Conservation (phyloP, 2,888 invertebrate species). For the Brenthis daphne region DNA sequence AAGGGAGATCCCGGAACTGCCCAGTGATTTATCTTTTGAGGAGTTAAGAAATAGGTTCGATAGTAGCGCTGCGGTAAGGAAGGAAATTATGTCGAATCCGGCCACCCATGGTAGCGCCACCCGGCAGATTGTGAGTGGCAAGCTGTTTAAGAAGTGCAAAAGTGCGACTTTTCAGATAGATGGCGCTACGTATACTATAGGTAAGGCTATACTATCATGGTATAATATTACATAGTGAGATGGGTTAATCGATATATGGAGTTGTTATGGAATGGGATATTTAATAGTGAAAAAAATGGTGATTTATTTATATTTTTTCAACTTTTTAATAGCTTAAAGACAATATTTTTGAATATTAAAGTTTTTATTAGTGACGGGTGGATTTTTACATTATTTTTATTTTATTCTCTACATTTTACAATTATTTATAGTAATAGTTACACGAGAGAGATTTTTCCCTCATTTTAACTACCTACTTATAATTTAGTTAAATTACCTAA, state of each 20-base stretch:
- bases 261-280: not conserved
- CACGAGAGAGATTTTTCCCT: too few relatives aligned
- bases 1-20: conserved; percentile 60
- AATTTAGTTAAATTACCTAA: too few relatives aligned
- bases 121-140: conserved; percentile 78
- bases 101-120: conserved; percentile 77
- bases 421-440: too few relatives aligned
- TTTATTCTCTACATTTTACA: too few relatives aligned
- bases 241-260: not conserved
- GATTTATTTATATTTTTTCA: too few relatives aligned
- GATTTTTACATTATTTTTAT: too few relatives aligned
- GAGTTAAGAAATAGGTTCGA: conserved; percentile 74
- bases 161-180: conserved; percentile 94
- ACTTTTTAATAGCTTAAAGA: too few relatives aligned
- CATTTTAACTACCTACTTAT: too few relatives aligned
- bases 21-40: conserved; percentile 68
- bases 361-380: too few relatives aligned
- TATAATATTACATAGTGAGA: not conserved
- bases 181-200: conserved; percentile 93
- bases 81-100: conserved; percentile 72
- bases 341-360: too few relatives aligned
- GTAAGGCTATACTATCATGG: conserved; percentile 72
- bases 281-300: not conserved
- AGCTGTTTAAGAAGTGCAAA: conserved; percentile 91
- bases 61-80: conserved; percentile 66